Conservation (phyloP, 1,140 invertebrate genomes). For the Ephestia elutella region DNA sequence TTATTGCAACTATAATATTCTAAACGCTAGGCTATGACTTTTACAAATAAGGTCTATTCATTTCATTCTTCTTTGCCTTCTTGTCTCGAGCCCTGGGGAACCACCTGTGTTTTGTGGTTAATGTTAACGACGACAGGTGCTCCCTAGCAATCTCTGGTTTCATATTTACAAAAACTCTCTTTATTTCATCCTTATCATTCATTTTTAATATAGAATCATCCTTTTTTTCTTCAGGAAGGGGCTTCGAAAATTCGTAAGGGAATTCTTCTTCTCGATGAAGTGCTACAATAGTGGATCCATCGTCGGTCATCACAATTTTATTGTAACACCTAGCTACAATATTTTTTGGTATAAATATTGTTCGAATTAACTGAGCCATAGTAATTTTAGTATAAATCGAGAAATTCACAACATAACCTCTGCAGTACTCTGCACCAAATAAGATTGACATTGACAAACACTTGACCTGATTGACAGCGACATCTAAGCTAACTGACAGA, state of each 20-base stretch:
- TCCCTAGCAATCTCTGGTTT: constrained; percentile 76
- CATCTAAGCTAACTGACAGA: too few relatives aligned
- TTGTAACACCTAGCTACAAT: constrained; percentile 43
- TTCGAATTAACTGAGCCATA: constrained; percentile 42
- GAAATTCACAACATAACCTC: constrained; percentile 1
- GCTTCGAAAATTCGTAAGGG: constrained; percentile 89
- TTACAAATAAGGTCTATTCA: constrained; percentile 85
- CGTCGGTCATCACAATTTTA: constrained; percentile 80
- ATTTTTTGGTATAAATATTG: constrained; percentile 19
- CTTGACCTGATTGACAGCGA: too few relatives aligned
- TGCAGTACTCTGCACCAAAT: neutral
- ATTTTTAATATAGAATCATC: constrained; percentile 78
- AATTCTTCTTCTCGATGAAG: constrained; percentile 89
- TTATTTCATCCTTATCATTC: constrained; percentile 76
- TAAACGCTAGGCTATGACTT: constrained; percentile 4
- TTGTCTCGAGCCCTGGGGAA: constrained; percentile 81
- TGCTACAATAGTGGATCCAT: constrained; percentile 86
- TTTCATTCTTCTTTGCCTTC: constrained; percentile 78
- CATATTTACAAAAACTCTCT: constrained; percentile 79
- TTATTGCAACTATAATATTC: neutral
- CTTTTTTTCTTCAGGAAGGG: constrained; percentile 76
- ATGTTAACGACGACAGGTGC: constrained; percentile 83
- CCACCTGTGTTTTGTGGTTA: constrained; percentile 88
- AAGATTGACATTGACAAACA: neutral
- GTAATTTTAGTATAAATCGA: too few relatives aligned